These are phyloP conservation scores for Papilio helenus DNA, from an alignment of 1,140 invertebrate genomes.

Conservation along the genomic window DNA sequence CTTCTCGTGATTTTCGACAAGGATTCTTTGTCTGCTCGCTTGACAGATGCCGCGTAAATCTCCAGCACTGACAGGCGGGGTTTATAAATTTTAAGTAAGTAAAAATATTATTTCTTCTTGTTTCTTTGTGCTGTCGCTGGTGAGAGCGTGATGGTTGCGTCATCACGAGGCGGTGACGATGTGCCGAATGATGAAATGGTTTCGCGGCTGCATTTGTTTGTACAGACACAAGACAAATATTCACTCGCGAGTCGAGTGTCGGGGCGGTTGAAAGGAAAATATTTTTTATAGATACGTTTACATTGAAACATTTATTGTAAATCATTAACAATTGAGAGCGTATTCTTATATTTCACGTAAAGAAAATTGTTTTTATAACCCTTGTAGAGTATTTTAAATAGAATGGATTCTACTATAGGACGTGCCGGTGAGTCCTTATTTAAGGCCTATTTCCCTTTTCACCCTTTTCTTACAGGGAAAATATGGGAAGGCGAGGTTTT, in stretches of 20 bases:
- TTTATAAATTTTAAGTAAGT: conserved; percentile 67
- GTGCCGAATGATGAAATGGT: conserved; percentile 75
- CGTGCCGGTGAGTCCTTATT: no score
- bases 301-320: conserved; percentile 39
- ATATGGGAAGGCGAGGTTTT: no score
- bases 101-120: conserved; percentile 70
- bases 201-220: conserved; percentile 73
- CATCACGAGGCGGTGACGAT: conserved; percentile 62
- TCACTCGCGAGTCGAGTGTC: conserved; percentile 55
- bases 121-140: conserved; percentile 55
- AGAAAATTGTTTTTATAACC: background rate
- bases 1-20: conserved; percentile 66
- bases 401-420: no score
- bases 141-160: conserved; percentile 61
- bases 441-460: no score
- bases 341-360: background rate
- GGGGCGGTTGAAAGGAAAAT: conserved; percentile 57
- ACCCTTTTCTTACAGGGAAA: no score
- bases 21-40: conserved; percentile 69
- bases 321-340: conserved; percentile 41
- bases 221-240: conserved; percentile 66
- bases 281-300: conserved; percentile 46
- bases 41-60: conserved; percentile 74
- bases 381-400: no score
- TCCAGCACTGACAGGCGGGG: conserved; percentile 68